Conservation (phyloP, 2,797 vertebrate species). For the Spinus pinus region DNA sequence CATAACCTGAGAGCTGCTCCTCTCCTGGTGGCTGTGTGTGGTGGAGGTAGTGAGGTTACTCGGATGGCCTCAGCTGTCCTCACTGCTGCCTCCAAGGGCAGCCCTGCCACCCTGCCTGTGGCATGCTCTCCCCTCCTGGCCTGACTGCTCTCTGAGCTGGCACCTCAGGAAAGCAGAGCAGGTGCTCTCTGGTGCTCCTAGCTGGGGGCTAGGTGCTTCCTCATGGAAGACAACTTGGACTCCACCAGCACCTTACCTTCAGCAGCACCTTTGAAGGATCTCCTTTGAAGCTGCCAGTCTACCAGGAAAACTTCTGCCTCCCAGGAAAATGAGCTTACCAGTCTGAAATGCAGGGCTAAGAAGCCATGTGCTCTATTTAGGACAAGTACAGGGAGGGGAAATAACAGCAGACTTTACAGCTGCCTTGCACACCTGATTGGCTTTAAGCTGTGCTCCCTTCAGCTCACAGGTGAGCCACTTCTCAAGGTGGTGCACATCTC, state of each 20-base stretch:
- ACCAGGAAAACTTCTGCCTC: neutral
- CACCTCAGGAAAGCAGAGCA: neutral
- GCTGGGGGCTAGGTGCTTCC: rapidly evolving
- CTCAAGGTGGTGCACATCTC: neutral
- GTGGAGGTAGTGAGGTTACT: neutral
- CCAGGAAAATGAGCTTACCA: neutral
- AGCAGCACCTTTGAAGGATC: neutral
- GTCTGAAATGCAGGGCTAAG: neutral
- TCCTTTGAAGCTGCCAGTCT: neutral
- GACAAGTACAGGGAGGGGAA: neutral
- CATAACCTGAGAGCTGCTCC: neutral
- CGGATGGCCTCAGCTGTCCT: neutral
- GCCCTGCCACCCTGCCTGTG: neutral
- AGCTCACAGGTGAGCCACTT: neutral
- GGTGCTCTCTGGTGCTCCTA: rapidly evolving
- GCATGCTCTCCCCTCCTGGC: rapidly evolving
- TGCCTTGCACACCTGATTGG: neutral
- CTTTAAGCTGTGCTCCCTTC: neutral
- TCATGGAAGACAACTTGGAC: neutral
- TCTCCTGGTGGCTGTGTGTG: neutral
- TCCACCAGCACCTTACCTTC: neutral
- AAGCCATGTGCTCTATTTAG: neutral
- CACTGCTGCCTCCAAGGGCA: neutral
- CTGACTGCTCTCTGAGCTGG: neutral
- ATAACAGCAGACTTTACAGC: neutral